Evolutionary conservation across 37 sponge, comb jelly and placozoan species (phyloP), one percentile per base, ranked within the genome.

Genomic region (Mnemiopsis leidyi): DNA sequence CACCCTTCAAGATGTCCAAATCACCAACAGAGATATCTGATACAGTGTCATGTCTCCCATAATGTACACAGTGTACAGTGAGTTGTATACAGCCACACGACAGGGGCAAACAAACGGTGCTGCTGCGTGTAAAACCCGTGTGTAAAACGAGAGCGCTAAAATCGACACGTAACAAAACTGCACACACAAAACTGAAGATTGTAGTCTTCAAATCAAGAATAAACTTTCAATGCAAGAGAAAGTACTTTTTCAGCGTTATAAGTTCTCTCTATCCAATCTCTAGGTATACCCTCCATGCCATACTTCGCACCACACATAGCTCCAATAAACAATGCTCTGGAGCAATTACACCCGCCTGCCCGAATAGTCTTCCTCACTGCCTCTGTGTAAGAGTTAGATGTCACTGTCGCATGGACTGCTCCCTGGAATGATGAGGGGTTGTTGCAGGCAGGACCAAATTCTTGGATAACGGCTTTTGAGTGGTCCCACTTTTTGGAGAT

Each of bases 311-410:
- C 79, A 77, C 35, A 32, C 79, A 77, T 77, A 77, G 94, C 93
- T 24, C 94, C 95, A 68, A 79, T 83, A 90, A 94, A 92, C 21
- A 37, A 23, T 0, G 34, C 24, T 36, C 95, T 83, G 30, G 93
- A 92, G 92, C 95, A 95, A 92, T 93, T 94, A 92, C 94, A 94
- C 25, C 95, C 95, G 20, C 73, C 95, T 30, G 94, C 95, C 67
- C 76, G 23, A 29, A 95, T 94, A 0, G 79, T 93, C 2, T 24
- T 24, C 76, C 92, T 69, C 30, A 95, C 93, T 0, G 83, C 95
- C n/a, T 31, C 83, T 21, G 38, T 32, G 38, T 69, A 95, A 35
- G 38, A 30, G 20, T 79, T 36, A 9, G 93, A 76, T 21, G 38
- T 77, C 38, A 16, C 18, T 33, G 93, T 92, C 1, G 94, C 92